Evolutionary conservation across 2,888 invertebrate species (phyloP), one percentile per base, ranked within the genome.

Genomic region (Nyleta sp.): DNA sequence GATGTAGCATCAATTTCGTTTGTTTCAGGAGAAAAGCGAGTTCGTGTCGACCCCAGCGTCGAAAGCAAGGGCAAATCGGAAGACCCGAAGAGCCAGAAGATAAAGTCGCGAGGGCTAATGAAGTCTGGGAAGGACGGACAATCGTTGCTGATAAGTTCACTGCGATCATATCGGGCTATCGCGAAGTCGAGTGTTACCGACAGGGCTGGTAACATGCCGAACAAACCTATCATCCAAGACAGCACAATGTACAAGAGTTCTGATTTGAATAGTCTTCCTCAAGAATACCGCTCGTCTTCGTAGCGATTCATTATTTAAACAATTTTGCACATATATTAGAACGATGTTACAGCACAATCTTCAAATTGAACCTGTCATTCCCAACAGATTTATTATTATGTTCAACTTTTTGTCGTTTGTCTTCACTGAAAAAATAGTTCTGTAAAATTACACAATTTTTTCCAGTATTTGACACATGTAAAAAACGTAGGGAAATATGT

Each of bases 41-140:
- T 88, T 22, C 88, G 89, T 17, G 91, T 91, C 77, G 91, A 91
- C 76, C 84, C 86, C 17, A 89, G 90, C 57, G 87, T 82, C 40
- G 90, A 90, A 62, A 88, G 84, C 71, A 86, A 85, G 71, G 83
- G 82, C 78, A 87, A 86, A 11, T 31, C 81, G 10, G 82, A 84
- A n/a, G 82, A 83, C 31, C 20, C 74, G 28, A 81, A 83, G n/a
- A 53, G 57, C 28, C 80, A 80, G n/a, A 84, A 76, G 52, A 44
- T 70, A 1, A 86, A 82, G 28, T 40, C 76, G 4, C 83, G 81
- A 10, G 75, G 78, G 17, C 2, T 52, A 1, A 78, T 80, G 6
- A 84, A 84, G 13, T 40, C 77, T 1, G 67, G 79, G 35, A 84
- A 82, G 64, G 86, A 86, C 38, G 82, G 67, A 22, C 84, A 85